Conservation (phyloP, 2,888 invertebrate genomes). For the Stenodema calcarata region DNA sequence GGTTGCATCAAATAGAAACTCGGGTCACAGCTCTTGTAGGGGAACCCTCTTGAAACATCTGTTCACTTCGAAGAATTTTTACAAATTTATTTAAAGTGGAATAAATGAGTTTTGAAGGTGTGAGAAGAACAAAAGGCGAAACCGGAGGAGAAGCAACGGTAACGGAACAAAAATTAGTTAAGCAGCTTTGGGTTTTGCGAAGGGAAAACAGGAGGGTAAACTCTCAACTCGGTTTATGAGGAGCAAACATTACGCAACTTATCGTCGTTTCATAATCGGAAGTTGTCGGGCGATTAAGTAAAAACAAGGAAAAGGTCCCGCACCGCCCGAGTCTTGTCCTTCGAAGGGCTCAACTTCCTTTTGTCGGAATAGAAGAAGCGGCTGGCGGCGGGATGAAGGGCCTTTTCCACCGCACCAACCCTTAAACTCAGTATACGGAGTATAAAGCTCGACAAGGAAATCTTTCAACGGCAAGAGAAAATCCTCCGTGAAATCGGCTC, state of each 20-base stretch:
- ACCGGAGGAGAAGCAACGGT: background rate
- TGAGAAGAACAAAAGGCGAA: background rate
- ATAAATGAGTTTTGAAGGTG: slow-evolving; percentile 8
- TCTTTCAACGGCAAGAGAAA: slow-evolving; percentile 40
- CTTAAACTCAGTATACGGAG: background rate
- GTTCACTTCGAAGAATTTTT: background rate
- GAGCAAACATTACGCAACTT: slow-evolving; percentile 43
- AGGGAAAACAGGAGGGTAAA: background rate
- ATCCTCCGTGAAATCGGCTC: slow-evolving; percentile 52
- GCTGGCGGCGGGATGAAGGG: background rate
- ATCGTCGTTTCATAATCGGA: slow-evolving; percentile 35
- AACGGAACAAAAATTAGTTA: slow-evolving; percentile 28
- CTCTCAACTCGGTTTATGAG: background rate
- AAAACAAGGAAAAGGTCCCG: slow-evolving; percentile 38
- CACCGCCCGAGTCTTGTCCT: background rate
- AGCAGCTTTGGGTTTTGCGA: background rate
- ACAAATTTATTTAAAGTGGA: background rate
- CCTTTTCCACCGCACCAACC: background rate
- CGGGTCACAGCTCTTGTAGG: too few species aligned
- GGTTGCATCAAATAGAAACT: too few species aligned
- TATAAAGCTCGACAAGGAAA: slow-evolving; percentile 4
- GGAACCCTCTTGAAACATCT: too few species aligned
- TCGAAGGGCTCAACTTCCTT: slow-evolving; percentile 35
- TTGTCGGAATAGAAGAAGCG: background rate
- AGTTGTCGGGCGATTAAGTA: slow-evolving; percentile 51